These are phyloP conservation scores for Platynereis dumerilii DNA, from an alignment of 2,888 invertebrate genomes.

Conservation along the genomic window DNA sequence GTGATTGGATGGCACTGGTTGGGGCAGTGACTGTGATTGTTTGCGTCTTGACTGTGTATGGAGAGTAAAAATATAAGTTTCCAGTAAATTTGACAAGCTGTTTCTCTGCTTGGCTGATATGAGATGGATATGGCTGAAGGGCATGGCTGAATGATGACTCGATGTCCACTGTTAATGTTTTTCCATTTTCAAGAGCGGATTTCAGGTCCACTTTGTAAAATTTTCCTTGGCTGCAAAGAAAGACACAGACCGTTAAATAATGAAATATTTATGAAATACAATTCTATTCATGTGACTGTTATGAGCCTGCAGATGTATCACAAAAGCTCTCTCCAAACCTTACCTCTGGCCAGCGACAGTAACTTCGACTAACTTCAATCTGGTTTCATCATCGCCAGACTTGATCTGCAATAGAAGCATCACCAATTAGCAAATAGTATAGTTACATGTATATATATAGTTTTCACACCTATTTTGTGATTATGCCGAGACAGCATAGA, in stretches of 20 bases:
- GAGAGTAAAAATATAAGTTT: constrained; percentile 82
- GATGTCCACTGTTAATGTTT: constrained; percentile 52
- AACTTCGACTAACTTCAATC: constrained; percentile 45
- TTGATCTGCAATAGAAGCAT: constrained; percentile 45
- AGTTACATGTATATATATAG: no score
- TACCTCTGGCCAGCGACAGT: constrained; percentile 51
- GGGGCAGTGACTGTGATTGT: constrained; percentile 80
- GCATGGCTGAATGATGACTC: constrained; percentile 76
- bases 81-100: constrained; percentile 89
- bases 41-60: constrained; percentile 81
- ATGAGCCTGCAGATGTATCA: no score
- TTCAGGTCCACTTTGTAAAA: constrained; percentile 54
- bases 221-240: constrained; percentile 18
- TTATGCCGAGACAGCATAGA: no score
- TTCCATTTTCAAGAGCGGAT: constrained; percentile 51
- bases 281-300: no score
- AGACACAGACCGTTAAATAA: no score
- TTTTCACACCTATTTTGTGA: no score
- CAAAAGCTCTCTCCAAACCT: no score
- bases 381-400: constrained; percentile 43
- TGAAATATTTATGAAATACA: no score
- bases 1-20: constrained; percentile 75
- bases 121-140: constrained; percentile 82
- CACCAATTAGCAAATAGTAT: not conserved
- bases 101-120: constrained; percentile 90